Conservation (phyloP, 2,888 invertebrate species). For the Schizaphis graminum region DNA sequence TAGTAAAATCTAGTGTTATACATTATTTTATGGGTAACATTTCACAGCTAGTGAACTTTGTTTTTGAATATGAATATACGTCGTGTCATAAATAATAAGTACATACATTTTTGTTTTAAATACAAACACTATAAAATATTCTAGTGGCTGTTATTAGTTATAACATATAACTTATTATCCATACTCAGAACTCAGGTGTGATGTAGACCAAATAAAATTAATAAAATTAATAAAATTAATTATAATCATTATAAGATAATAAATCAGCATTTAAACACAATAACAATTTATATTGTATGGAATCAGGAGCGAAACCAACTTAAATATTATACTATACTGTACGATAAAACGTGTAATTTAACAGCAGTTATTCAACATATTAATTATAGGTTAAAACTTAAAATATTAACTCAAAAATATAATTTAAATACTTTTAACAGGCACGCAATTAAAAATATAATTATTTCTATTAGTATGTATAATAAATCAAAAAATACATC, state of each 20-base stretch:
- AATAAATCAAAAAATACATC: not conserved
- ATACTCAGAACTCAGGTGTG: not conserved
- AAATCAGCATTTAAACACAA: not conserved
- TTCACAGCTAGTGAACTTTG: not conserved
- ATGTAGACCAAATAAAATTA: not conserved
- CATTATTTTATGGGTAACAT: not conserved
- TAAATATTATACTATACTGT: not conserved
- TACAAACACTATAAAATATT: conserved; percentile 23
- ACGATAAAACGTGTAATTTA: not conserved
- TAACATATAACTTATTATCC: not conserved
- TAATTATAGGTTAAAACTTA: not conserved
- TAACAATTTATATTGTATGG: not conserved
- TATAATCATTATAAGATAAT: not conserved
- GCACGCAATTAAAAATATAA: not conserved
- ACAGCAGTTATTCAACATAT: not conserved
- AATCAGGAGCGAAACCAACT: not conserved
- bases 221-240: not conserved
- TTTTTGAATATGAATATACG: not conserved
- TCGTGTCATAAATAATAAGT: not conserved
- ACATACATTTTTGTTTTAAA: conserved; percentile 26
- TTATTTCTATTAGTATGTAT: not conserved
- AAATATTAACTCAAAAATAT: not conserved
- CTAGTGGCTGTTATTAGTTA: not conserved
- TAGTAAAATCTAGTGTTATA: not conserved
- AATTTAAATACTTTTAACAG: not conserved